phyloP scores from a whole-genome alignment of 2,113 vertebrate species.

The Mellivora capensis region DNA sequence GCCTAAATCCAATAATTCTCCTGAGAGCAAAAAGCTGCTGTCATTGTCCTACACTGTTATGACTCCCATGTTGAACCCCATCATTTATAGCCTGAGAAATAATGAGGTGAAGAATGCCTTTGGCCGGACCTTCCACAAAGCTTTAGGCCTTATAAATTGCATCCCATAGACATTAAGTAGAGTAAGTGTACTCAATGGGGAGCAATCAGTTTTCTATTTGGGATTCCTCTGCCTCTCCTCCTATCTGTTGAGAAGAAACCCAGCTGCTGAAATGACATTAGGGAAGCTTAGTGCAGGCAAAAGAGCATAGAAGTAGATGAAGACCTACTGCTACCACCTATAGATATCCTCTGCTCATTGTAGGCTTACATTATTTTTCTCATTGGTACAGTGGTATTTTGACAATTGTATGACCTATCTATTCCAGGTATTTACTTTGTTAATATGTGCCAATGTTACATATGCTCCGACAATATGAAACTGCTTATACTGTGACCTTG shows the following conservation, averaged over 20 bases:
- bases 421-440: not conserved
- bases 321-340: not conserved
- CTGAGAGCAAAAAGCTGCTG: conserved; percentile 58
- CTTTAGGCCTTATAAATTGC: not conserved
- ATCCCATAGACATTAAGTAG: not conserved
- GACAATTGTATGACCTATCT: no score
- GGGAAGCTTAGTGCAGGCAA: not conserved
- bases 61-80: conserved; percentile 69
- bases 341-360: not conserved
- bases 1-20: conserved; percentile 68
- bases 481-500: not conserved
- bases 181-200: not conserved
- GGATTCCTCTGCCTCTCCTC: not conserved
- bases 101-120: conserved; percentile 63
- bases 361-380: not conserved
- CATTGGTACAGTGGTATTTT: not conserved
- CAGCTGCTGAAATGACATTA: not conserved
- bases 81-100: conserved; percentile 75
- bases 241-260: not conserved
- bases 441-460: not conserved
- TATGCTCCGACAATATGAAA: not conserved
- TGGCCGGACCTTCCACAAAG: not conserved
- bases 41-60: conserved; percentile 68
- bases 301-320: not conserved
- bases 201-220: not conserved